Evolutionary conservation across 2,113 vertebrate species (phyloP).

Genomic region (Petrocephalus microphthalmus): DNA sequence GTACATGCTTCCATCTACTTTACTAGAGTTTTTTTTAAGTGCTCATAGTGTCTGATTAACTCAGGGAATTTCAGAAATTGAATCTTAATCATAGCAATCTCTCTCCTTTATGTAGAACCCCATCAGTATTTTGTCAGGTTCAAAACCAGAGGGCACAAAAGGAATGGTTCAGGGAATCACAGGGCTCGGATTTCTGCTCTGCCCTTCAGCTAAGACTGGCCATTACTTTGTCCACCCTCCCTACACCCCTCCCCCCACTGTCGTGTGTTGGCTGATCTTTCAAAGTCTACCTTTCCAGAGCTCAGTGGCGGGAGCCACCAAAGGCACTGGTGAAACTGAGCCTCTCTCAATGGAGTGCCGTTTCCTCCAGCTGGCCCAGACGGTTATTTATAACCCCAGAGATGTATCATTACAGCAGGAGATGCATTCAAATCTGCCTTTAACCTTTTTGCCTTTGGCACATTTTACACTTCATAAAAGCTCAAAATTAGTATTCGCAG

Average conservation of each 20-base stretch:
- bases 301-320: conserved; percentile 3
- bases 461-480: conserved; percentile 7
- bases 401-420: conserved; percentile 24
- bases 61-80: not conserved
- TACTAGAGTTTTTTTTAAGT: not conserved
- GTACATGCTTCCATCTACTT: not conserved
- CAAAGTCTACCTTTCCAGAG: conserved; percentile 17
- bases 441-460: conserved; percentile 25
- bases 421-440: conserved; percentile 17
- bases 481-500: conserved; percentile 9
- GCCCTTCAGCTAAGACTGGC: not conserved
- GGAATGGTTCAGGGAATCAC: not conserved
- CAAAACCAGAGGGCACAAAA: not conserved
- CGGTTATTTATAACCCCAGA: conserved; percentile 22
- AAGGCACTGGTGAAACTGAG: conserved; percentile 16
- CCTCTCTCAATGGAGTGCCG: not conserved
- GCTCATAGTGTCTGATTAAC: not conserved
- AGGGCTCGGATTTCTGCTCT: not conserved
- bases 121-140: not conserved
- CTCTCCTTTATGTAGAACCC: not conserved
- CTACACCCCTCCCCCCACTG: not conserved
- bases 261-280: conserved; percentile 4
- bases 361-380: conserved; percentile 12
- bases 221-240: not conserved
- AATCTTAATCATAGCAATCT: not conserved